Evolutionary conservation across 2,797 vertebrate species (phyloP).

Genomic region (Amphiprion clarkii): DNA sequence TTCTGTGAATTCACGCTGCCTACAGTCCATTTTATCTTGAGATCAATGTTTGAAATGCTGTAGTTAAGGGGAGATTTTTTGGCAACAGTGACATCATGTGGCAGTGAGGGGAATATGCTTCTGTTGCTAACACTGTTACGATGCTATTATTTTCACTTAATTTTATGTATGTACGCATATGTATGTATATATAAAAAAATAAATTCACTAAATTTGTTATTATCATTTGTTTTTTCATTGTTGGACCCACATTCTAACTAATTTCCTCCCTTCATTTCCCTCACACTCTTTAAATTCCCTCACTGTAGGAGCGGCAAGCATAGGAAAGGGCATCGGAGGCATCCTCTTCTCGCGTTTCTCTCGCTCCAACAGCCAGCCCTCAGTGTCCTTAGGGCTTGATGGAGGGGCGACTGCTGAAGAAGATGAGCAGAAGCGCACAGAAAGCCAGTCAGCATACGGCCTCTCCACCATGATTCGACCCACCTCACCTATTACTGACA

Average conservation of each 20-base stretch:
- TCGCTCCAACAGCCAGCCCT: constrained; percentile 88
- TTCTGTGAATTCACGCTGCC: neutral
- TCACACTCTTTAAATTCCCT: neutral
- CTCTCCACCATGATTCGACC: constrained; percentile 82
- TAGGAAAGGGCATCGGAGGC: constrained; percentile 96
- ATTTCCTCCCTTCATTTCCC: neutral
- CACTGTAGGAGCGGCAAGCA: constrained; percentile 92
- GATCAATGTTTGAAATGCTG: neutral
- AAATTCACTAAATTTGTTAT: neutral
- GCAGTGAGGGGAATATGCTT: constrained; percentile 16
- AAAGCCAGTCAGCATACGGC: constrained; percentile 82
- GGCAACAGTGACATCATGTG: constrained; percentile 70
- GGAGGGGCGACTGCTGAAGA: constrained; percentile 83
- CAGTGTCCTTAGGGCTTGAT: constrained; percentile 85
- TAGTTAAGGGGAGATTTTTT: neutral
- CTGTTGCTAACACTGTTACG: neutral
- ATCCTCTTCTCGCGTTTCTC: constrained; percentile 97
- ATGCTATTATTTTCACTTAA: too few species aligned
- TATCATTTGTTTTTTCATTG: neutral
- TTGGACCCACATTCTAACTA: neutral
- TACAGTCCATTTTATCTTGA: neutral
- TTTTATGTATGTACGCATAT: too few species aligned
- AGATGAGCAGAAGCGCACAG: constrained; percentile 88
- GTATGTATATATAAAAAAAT: neutral
- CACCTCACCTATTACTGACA: constrained; percentile 88